Percentiles rank a stretch among this genome's conserved stretches.
Conservation (phyloP, 2,113 vertebrate species). For the Mixornis gularis region DNA sequence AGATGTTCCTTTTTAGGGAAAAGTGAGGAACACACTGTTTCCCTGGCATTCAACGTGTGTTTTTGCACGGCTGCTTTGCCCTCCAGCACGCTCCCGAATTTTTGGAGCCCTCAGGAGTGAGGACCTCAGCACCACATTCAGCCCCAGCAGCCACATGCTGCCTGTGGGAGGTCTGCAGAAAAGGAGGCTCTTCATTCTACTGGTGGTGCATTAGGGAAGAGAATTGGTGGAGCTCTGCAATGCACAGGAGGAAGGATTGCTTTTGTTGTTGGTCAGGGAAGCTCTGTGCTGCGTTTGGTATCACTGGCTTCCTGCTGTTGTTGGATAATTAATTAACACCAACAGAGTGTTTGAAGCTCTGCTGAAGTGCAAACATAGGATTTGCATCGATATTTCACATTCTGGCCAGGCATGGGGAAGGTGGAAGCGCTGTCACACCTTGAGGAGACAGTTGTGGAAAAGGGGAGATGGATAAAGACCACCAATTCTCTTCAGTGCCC, state of each 20-base stretch:
- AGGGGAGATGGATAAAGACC: background rate
- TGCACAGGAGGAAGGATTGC: background rate
- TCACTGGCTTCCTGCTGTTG: background rate
- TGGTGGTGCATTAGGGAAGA: background rate
- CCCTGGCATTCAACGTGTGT: no score
- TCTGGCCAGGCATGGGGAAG: background rate
- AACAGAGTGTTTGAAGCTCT: background rate
- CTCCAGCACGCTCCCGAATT: background rate
- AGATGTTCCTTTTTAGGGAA: background rate
- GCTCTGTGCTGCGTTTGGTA: background rate
- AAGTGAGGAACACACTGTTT: background rate
- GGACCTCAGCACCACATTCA: background rate
- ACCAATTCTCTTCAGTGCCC: fast-evolving
- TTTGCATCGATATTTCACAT: background rate
- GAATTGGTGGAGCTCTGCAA: background rate
- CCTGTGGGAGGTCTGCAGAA: background rate
- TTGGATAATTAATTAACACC: background rate
- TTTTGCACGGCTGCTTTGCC: background rate
- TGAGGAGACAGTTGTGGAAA: background rate
- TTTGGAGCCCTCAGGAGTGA: background rate
- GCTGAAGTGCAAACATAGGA: background rate
- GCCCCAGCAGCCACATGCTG: background rate
- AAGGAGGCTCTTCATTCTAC: background rate
- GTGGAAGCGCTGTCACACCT: background rate
- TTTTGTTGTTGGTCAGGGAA: background rate